A percentile compares a stretch with the other conserved stretches of the same genome.
These are phyloP conservation scores for Scaptodrosophila latifasciaeformis DNA, from an alignment of 2,888 invertebrate species.

Conservation along the genomic window DNA sequence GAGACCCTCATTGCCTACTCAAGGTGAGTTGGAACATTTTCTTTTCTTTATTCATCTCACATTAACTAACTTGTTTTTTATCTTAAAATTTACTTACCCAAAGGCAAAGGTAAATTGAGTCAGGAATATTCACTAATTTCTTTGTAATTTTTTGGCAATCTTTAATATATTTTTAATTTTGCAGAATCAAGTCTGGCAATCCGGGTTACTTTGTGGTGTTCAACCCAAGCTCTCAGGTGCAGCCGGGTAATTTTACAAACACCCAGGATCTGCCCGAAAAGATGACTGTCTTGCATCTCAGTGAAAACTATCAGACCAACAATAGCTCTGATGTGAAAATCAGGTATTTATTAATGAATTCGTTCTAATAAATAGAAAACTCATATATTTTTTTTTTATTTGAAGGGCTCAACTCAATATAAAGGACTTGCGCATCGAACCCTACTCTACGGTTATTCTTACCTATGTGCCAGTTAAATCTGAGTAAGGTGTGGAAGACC, in stretches of 20 bases:
- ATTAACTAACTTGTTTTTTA: slow-evolving; percentile 8
- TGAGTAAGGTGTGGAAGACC: slow-evolving; percentile 41
- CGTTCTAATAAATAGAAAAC: too few species aligned
- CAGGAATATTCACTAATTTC: background rate
- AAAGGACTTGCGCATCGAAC: slow-evolving; percentile 78
- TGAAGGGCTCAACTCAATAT: slow-evolving; percentile 78
- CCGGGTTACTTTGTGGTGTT: slow-evolving; percentile 85
- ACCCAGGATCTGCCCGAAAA: slow-evolving; percentile 77
- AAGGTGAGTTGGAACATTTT: slow-evolving; percentile 77
- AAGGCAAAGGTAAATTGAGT: slow-evolving; percentile 40
- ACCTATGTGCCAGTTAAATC: slow-evolving; percentile 80
- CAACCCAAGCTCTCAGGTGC: slow-evolving; percentile 78
- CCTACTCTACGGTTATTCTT: slow-evolving; percentile 80
- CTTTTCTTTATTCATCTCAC: background rate
- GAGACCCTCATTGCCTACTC: slow-evolving; percentile 80
- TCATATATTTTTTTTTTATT: background rate
- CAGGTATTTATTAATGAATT: slow-evolving; percentile 48
- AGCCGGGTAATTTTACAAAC: slow-evolving; percentile 78
- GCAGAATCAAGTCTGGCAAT: slow-evolving; percentile 83
- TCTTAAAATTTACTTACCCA: slow-evolving; percentile 24
- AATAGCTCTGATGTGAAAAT: slow-evolving; percentile 48
- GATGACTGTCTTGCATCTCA: slow-evolving; percentile 79
- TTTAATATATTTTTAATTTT: slow-evolving; percentile 7
- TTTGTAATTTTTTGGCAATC: background rate
- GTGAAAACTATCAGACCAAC: slow-evolving; percentile 76